A percentile compares a stretch with the other conserved stretches of the same genome.
Conservation (phyloP, 1,140 invertebrate genomes). For the Dolichoris vasculosae region DNA sequence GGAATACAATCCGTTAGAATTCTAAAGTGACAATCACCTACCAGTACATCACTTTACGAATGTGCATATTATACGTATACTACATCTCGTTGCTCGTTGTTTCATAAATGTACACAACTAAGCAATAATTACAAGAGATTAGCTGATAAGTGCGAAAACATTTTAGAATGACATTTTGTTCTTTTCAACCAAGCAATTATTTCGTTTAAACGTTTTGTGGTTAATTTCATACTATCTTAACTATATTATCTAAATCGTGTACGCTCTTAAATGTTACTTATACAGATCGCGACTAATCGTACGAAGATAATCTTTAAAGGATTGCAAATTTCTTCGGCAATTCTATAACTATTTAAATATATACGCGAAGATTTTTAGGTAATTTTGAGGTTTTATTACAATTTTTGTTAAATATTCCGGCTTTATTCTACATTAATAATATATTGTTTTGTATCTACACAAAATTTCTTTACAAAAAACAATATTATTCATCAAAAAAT, state of each 20-base stretch:
- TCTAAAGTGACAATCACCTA: constrained; percentile 45
- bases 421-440: background rate
- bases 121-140: background rate
- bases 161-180: background rate
- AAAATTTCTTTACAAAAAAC: background rate
- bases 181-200: background rate
- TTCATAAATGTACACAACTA: background rate
- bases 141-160: background rate
- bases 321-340: background rate
- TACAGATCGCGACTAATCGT: background rate
- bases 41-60: background rate
- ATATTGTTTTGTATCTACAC: background rate
- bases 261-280: background rate
- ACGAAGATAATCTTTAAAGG: background rate
- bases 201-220: background rate
- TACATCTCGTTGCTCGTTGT: background rate
- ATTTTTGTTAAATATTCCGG: background rate
- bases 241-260: background rate
- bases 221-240: background rate
- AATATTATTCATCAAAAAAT: background rate
- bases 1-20: constrained; percentile 50
- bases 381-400: background rate
- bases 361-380: background rate
- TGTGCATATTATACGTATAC: background rate
- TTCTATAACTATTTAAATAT: background rate